Evolutionary conservation across 2,113 vertebrate species (phyloP).

Genomic region (Astur gentilis): DNA sequence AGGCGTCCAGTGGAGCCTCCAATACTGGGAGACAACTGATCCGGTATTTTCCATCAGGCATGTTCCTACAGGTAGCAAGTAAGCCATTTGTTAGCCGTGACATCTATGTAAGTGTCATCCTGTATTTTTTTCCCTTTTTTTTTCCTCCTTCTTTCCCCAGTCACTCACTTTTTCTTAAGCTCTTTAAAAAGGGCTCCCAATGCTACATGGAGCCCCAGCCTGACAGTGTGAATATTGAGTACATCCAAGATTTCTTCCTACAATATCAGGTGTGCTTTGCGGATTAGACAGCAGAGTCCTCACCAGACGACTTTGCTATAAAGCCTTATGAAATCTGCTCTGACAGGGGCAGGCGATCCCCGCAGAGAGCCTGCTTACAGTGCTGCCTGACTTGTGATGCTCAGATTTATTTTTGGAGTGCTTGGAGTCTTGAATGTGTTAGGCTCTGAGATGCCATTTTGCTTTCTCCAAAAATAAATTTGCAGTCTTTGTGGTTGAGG

Average conservation of each 20-base stretch:
- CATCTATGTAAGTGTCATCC: background rate
- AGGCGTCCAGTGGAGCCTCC: background rate
- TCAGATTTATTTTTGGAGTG: conserved; percentile 4
- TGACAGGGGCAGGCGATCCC: background rate
- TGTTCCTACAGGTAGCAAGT: background rate
- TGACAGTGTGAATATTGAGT: background rate
- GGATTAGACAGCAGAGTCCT: background rate
- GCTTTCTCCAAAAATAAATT: conserved; percentile 29
- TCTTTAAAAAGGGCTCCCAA: background rate
- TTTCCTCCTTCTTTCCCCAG: background rate
- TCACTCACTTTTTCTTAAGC: background rate
- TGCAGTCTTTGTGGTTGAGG: background rate
- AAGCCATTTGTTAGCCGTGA: background rate
- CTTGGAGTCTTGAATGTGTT: conserved; percentile 1
- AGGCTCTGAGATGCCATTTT: conserved; percentile 38
- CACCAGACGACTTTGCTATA: background rate
- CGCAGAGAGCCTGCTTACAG: background rate
- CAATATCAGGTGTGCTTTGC: background rate
- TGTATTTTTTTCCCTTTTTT: background rate
- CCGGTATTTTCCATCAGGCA: background rate
- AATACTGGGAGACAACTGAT: background rate
- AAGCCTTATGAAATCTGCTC: background rate
- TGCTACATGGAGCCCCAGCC: background rate
- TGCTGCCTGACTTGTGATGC: conserved; percentile 16
- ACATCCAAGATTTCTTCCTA: background rate